These are phyloP conservation scores for Gracilinanus agilis DNA, from an alignment of 2,113 vertebrate genomes.

Conservation along the genomic window DNA sequence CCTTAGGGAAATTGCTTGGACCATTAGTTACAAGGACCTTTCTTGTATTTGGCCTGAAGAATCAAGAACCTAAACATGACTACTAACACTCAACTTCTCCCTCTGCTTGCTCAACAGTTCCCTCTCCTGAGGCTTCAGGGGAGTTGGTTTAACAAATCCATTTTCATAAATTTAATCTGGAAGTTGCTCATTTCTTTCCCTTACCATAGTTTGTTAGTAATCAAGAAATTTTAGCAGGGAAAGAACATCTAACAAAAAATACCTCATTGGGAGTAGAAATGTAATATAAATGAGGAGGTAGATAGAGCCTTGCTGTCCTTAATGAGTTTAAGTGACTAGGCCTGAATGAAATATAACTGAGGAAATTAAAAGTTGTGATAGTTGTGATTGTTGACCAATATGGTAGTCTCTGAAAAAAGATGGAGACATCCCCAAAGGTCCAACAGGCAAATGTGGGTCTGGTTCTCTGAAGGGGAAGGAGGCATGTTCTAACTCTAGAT, in stretches of 20 bases:
- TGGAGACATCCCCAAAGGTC: not conserved
- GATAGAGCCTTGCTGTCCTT: not conserved
- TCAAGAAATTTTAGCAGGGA: not conserved
- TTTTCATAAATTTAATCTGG: not conserved
- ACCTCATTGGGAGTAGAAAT: not conserved
- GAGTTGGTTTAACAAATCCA: not conserved
- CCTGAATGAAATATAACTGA: not conserved
- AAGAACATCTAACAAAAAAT: not conserved
- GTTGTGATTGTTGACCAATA: not conserved
- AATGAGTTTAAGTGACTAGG: not conserved
- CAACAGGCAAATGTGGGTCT: not conserved
- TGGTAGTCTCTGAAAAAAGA: not conserved
- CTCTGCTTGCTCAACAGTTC: not conserved
- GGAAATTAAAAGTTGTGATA: not conserved
- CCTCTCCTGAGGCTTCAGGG: not conserved
- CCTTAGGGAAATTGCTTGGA: not conserved
- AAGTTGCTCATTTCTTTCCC: not conserved
- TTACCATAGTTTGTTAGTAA: not conserved
- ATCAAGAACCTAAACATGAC: not conserved
- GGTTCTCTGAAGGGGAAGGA: not conserved
- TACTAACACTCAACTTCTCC: not conserved
- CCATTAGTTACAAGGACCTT: not conserved
- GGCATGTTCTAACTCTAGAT: not conserved
- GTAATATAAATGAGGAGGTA: not conserved
- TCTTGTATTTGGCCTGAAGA: not conserved